Percentiles rank a stretch among this genome's conserved stretches.
Conservation (phyloP, 2,888 invertebrate species). For the Volucella zonaria region DNA sequence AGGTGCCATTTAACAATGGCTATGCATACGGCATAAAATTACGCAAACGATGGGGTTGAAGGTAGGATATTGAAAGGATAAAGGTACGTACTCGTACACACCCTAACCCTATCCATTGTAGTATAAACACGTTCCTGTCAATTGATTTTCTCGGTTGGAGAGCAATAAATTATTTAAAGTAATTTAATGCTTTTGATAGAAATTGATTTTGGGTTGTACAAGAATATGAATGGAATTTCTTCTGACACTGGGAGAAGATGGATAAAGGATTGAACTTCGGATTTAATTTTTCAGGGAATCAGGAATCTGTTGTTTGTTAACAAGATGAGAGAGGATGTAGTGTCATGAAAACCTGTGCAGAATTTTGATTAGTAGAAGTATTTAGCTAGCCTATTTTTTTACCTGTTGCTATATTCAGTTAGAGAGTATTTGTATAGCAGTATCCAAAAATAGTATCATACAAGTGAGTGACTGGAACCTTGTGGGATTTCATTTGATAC, state of each 20-base stretch:
- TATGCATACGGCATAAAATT: constrained; percentile 4
- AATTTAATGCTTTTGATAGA: constrained; percentile 49
- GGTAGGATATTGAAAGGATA: background rate
- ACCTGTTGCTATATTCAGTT: no score
- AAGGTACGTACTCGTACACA: no score
- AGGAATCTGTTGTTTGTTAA: constrained; percentile 12
- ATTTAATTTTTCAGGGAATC: constrained; percentile 25
- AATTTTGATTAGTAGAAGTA: no score
- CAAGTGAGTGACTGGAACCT: no score
- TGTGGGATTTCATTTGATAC: no score
- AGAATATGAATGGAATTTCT: background rate
- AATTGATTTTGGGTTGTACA: constrained; percentile 11
- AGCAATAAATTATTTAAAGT: constrained; percentile 59
- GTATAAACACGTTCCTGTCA: constrained; percentile 14
- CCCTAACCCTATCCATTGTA: no score
- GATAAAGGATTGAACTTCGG: constrained; percentile 30
- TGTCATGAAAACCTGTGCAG: no score
- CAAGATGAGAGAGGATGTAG: background rate
- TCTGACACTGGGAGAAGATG: background rate
- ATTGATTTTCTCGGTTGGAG: constrained; percentile 47
- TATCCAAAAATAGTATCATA: no score
- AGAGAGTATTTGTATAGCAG: no score
- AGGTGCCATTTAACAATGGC: constrained; percentile 50
- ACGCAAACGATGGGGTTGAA: constrained; percentile 36
- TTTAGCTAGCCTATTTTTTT: no score